Evolutionary conservation across 2,888 invertebrate species (phyloP), one percentile per base, ranked within the genome.

Genomic region (Mythimna albipuncta): DNA sequence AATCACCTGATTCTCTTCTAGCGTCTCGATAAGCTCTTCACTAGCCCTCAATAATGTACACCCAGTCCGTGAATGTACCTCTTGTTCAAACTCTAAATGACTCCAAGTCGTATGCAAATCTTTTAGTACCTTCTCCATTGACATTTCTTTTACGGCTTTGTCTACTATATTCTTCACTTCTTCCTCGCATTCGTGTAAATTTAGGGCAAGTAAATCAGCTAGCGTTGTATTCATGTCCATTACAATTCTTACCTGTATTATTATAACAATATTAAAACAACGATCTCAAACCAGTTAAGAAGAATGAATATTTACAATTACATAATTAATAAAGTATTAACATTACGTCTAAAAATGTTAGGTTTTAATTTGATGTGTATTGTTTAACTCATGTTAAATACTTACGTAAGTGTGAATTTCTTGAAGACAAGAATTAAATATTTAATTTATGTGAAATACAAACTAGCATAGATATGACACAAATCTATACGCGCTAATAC

Each of bases 131-230:
- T 99, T 99, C 93, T 99, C 99, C 99, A 99, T 99, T 3, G 99
- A 98, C 98, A 99, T 99, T 96, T 99, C 99, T 94, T 99, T 99
- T 0, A 99, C 99, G 0, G 99, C 99, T 95, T 99, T 99, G 93
- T 99, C 99, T 11, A 99, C 99, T 87, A 99, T 99, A 92, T 99
- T 99, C 90, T 99, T 98, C 0, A 99, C 99, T 93, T 99, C 99
- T 92, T 99, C 99, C 93, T 99, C 99, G 93, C 99, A 99, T 93
- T 99, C 99, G 93, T 99, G 99, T 13, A 99, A 97, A 94, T 99
- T 99, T 64, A 99, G 94, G 7, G 98, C 98, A 80, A 99, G 96
- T 35, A 99, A 96, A 92, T 99, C 99, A 2, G 99, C 98, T 86
- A 99, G 94, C 0, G 99, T 99, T 13, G 99, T 99, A 82, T 97